Conservation (phyloP, 2,113 vertebrate genomes). For the Pan paniscus region DNA sequence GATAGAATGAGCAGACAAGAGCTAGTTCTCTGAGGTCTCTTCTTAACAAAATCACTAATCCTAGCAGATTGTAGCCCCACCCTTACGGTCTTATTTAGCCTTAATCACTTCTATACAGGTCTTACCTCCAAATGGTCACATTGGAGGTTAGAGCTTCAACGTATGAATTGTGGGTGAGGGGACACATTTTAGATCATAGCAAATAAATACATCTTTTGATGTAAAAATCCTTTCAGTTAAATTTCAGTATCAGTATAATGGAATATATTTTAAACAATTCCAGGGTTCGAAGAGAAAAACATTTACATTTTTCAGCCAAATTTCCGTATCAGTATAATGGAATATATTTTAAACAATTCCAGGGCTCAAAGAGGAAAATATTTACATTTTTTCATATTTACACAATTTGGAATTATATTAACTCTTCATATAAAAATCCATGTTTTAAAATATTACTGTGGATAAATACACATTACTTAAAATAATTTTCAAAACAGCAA, state of each 20-base stretch:
- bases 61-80: rapidly evolving
- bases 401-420: constrained; percentile 38
- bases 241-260: neutral
- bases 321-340: neutral
- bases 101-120: neutral
- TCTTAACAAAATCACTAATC: neutral
- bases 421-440: neutral
- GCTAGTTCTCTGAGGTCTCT: neutral
- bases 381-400: neutral
- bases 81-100: neutral
- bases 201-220: neutral
- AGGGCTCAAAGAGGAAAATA: neutral
- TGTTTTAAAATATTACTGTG: neutral
- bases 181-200: neutral
- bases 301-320: neutral
- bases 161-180: neutral
- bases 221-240: neutral
- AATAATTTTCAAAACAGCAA: constrained; percentile 22
- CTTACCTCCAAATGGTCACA: neutral
- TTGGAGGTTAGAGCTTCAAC: neutral
- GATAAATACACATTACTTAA: neutral
- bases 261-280: neutral
- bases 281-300: neutral
- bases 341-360: neutral
- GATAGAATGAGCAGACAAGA: neutral